Base-by-base conservation (phyloP, 1,140 invertebrate species). In the Oppia nitens region DNA sequence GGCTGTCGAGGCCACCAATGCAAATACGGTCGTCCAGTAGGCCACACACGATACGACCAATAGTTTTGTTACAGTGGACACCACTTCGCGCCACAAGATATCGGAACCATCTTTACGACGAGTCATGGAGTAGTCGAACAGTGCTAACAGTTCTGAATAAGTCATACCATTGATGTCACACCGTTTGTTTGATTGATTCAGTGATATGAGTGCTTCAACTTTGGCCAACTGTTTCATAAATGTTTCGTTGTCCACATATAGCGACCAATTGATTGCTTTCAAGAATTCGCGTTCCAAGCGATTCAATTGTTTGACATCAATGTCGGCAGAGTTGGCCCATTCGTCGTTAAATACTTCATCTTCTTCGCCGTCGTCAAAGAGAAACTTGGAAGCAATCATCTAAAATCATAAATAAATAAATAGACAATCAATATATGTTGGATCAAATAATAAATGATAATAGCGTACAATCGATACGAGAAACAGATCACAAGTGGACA, bases 341-440 rank as follows among this genome's bases (percentile, higher is more conserved):
- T 91, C 85, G 58, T 71, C 71, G 56, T 67, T 67, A 17, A 53
- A 65, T 4, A 66, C 62, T 70, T 87, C 84, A 68, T 87, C 85
- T 63, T 86, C 82, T 73, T 87, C 84, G 53, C 89, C 90, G 70
- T 89, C 84, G 69, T 93, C 91, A 70, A 88, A 82, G 64, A 94
- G 75, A 72, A 89, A 94, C 76, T 96, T 96, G 65, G 86, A 90
- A 26, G 90, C 90, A 65, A 95, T 83, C 83, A 96, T 85, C 91
- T 95, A 68, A 21, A 76, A 70, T n/a, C n/a, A n/a, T n/a, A n/a
- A n/a, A 64, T 67, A 27, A 26, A 25, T 47, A 17, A 51, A 55
- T 23, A 52, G 65, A 53, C 6, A 23, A n/a, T n/a, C n/a, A 32
- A 23, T 53, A 56, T 24, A 9, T 11, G 47, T 32, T 23, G 26